Evolutionary conservation across 30 jellyfish, hydroid and myxozoan genomes (phyloP).

Genomic region (Morbakka virulenta): DNA sequence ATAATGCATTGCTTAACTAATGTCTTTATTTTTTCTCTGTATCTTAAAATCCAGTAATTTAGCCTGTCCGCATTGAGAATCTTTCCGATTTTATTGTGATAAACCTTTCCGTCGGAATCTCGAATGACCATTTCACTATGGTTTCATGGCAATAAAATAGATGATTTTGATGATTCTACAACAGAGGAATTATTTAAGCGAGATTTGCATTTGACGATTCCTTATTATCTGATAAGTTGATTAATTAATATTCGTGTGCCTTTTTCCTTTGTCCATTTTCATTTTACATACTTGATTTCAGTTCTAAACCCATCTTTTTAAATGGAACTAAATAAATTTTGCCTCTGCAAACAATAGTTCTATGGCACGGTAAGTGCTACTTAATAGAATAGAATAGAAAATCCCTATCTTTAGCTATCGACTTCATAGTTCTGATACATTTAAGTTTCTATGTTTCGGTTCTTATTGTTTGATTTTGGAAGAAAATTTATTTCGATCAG

Average conservation of each 20-base stretch:
- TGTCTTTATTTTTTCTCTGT: too few relatives aligned
- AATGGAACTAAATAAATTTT: not conserved
- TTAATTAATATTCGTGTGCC: not conserved
- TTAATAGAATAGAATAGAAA: constrained; percentile 9
- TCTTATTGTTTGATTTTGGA: not conserved
- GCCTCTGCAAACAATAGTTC: constrained; percentile 27
- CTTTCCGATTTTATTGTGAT: too few relatives aligned
- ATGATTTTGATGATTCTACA: too few relatives aligned
- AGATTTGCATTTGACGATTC: not conserved
- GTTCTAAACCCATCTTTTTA: not conserved
- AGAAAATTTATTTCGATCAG: not conserved
- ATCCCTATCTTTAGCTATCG: constrained; percentile 4
- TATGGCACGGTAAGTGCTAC: constrained; percentile 12
- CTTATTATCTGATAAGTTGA: not conserved
- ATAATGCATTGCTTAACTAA: too few relatives aligned
- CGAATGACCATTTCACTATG: too few relatives aligned
- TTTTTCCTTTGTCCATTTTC: not conserved
- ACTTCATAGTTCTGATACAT: not conserved
- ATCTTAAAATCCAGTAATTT: too few relatives aligned
- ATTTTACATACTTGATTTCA: not conserved
- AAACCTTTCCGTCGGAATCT: too few relatives aligned
- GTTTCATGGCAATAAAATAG: too few relatives aligned
- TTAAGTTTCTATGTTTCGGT: constrained; percentile 4
- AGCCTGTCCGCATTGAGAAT: too few relatives aligned
- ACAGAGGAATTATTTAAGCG: too few relatives aligned